Conservation (phyloP, 2,797 vertebrate genomes). For the Orientallactaga sibirica region DNA sequence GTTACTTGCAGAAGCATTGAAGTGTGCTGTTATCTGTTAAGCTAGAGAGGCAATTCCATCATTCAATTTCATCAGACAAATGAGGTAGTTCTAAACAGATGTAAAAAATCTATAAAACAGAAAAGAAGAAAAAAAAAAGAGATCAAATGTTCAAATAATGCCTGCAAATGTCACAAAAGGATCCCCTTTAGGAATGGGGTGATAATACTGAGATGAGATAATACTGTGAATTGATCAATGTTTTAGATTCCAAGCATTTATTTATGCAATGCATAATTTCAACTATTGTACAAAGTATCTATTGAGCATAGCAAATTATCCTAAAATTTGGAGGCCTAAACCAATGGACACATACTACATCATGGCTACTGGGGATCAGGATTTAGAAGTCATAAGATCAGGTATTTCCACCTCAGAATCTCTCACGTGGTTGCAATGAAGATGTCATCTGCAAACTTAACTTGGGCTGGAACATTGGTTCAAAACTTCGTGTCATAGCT, state of each 20-base stretch:
- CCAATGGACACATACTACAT: neutral
- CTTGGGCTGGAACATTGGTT: neutral
- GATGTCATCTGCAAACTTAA: neutral
- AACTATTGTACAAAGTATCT: neutral
- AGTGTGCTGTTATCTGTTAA: neutral
- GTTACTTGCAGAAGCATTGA: neutral
- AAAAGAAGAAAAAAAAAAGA: neutral
- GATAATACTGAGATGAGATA: neutral
- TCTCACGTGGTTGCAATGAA: neutral
- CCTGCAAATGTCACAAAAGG: neutral
- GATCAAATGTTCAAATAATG: neutral
- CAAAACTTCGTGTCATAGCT: neutral
- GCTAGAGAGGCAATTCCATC: neutral
- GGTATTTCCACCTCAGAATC: neutral
- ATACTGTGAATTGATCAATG: neutral
- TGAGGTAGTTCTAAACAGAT: neutral
- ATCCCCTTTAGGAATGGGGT: neutral
- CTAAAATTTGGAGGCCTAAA: neutral
- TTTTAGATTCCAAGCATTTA: slow-evolving; percentile 28
- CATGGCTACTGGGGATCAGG: neutral
- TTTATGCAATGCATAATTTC: neutral
- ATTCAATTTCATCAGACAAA: neutral
- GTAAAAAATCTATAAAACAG: neutral
- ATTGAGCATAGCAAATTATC: neutral
- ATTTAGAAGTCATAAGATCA: neutral